Base-by-base conservation (phyloP, 2,888 invertebrate species). In the Pimpla rufipes region DNA sequence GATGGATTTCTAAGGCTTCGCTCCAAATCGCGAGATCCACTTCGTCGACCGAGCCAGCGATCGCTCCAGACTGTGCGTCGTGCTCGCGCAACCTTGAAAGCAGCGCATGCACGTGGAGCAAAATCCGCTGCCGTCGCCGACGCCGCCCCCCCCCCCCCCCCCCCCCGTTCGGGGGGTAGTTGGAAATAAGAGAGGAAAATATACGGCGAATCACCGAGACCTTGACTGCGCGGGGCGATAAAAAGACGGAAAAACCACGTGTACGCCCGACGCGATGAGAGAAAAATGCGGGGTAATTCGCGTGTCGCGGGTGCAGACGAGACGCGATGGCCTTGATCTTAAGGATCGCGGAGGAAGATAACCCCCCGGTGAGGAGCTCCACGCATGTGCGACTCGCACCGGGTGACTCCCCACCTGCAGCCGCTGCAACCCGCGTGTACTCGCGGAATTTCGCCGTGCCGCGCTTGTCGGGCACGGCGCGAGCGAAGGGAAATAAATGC, bases 1-100 rank as follows among this genome's bases (percentile, higher is more conserved):
- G 18, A 50, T 37, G 64, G 23, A 29, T 47, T 55, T 23, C 21
- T 83, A 80, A 64, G 83, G 78, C 67, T 83, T 85, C 81, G 62
- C 62, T 75, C 71, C 71, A 77, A 83, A 85, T 84, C 83, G 50
- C 77, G 13, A 64, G 64, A 79, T 66, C 42, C 45, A 64, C 68
- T 62, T 67, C 40, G 62, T 66, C 55, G 23, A 40, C 18, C 55
- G 40, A 16, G 45, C 67, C 68, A 79, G 62, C 70, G 62, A 64
- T 57, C 70, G 50, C 57, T 42, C 64, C 47, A 52, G 66, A 76
- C 64, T 66, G 40, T 47, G 62, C 70, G 40, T 73, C 55, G 52
- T 23, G 23, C 55, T 16, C 52, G 2, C 29, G 59, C 64, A 79
- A 79, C 75, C 83, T 75, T 71, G 70, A 59, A 37, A 42, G 52